Percentiles rank a stretch among this genome's conserved stretches.
Conservation (phyloP, 2,888 invertebrate genomes). For the Stomorhina lunata region DNA sequence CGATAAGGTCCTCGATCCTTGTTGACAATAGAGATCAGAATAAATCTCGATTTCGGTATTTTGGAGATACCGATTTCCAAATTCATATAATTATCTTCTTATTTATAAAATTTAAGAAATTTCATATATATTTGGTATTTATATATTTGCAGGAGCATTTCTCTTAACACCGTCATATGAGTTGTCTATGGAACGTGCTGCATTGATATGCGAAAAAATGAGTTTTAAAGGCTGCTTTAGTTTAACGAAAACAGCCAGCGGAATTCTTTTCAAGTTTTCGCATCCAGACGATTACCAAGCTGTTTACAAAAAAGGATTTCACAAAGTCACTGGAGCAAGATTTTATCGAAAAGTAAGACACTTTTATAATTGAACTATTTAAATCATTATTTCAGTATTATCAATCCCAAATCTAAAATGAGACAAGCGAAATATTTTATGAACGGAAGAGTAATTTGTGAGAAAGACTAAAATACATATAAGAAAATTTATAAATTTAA, state of each 20-base stretch:
- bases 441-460: too few species aligned
- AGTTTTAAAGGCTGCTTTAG: slow-evolving; percentile 93
- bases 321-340: slow-evolving; percentile 91
- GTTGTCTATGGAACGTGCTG: slow-evolving; percentile 91
- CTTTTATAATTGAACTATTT: neutral
- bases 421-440: too few species aligned
- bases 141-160: slow-evolving; percentile 83
- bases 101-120: too few species aligned
- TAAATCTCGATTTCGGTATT: too few species aligned
- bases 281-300: slow-evolving; percentile 92
- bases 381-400: neutral
- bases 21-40: too few species aligned
- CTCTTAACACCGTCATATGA: slow-evolving; percentile 92
- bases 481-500: too few species aligned
- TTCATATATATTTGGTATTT: too few species aligned
- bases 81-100: too few species aligned
- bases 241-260: slow-evolving; percentile 92
- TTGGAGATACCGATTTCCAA: too few species aligned
- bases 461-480: too few species aligned
- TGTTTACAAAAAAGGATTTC: slow-evolving; percentile 92
- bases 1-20: too few species aligned
- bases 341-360: slow-evolving; percentile 89
- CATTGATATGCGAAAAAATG: slow-evolving; percentile 92
- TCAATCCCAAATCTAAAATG: too few species aligned
- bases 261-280: slow-evolving; percentile 93